These are phyloP conservation scores for Dusona sp. DNA, from an alignment of 2,888 invertebrate species.

Conservation along the genomic window DNA sequence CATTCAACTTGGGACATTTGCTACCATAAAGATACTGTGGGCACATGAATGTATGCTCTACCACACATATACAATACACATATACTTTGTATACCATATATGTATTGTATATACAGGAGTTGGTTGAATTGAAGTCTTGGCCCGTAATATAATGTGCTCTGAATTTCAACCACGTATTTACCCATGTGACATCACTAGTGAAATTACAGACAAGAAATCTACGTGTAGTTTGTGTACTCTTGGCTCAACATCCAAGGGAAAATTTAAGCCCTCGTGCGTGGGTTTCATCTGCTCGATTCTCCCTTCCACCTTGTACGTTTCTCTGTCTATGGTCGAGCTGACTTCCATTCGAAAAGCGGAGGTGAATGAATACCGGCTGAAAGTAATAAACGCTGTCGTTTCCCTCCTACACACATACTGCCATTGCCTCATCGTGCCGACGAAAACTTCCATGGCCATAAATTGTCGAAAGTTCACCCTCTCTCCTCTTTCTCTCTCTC, in stretches of 20 bases:
- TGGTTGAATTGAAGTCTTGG: constrained; percentile 2
- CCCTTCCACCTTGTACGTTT: background rate
- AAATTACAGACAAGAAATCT: constrained; percentile 64
- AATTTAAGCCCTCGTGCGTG: constrained; percentile 53
- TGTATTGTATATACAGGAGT: constrained; percentile 16
- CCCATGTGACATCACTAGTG: constrained; percentile 46
- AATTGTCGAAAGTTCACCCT: constrained; percentile 76
- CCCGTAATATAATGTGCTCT: constrained; percentile 45
- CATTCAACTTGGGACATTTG: background rate
- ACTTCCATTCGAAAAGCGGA: constrained; percentile 65
- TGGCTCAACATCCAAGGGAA: constrained; percentile 53
- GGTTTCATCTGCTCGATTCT: constrained; percentile 45
- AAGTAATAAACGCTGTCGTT: constrained; percentile 77
- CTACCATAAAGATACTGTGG: background rate
- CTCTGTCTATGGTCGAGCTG: constrained; percentile 46
- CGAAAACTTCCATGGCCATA: constrained; percentile 74
- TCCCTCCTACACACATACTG: constrained; percentile 62
- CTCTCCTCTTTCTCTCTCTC: constrained; percentile 21
- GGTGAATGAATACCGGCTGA: constrained; percentile 75
- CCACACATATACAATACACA: background rate
- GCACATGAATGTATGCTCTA: background rate
- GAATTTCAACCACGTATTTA: constrained; percentile 50
- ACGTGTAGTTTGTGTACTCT: constrained; percentile 51
- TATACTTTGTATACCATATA: background rate
- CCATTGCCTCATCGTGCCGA: constrained; percentile 64